Evolutionary conservation across 2,113 vertebrate genomes (phyloP).

Genomic region (Thymallus thymallus): DNA sequence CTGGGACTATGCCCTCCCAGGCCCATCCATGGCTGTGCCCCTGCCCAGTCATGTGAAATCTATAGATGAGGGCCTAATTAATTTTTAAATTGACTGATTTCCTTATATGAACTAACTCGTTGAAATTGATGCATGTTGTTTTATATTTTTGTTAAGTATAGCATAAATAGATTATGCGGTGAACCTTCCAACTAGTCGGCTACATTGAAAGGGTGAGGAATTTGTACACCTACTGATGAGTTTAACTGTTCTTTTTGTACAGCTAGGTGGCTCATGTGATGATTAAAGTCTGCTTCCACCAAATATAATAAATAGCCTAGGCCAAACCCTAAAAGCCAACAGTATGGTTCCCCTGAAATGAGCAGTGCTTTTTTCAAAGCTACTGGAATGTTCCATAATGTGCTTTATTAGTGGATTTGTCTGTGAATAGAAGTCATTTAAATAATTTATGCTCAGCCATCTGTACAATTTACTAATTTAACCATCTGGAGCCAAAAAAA

Average conservation of each 20-base stretch:
- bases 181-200: not conserved
- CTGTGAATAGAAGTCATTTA: not conserved
- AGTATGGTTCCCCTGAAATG: not conserved
- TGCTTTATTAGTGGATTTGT: not conserved
- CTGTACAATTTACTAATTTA: not conserved
- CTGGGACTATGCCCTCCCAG: no score
- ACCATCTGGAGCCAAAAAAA: not conserved
- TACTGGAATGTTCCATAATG: not conserved
- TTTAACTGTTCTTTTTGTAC: not conserved
- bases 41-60: no score
- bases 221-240: not conserved
- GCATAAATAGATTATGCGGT: not conserved
- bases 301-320: not conserved
- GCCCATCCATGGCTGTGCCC: no score
- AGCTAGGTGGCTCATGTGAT: not conserved
- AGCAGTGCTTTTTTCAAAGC: not conserved
- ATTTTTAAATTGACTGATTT: no score
- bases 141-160: no score
- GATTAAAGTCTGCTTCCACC: not conserved
- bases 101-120: no score
- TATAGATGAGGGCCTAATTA: no score
- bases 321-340: not conserved
- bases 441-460: not conserved
- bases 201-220: not conserved
- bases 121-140: no score